Evolutionary conservation across 2,113 vertebrate genomes (phyloP).

Genomic region (Atlantisia rogersi): DNA sequence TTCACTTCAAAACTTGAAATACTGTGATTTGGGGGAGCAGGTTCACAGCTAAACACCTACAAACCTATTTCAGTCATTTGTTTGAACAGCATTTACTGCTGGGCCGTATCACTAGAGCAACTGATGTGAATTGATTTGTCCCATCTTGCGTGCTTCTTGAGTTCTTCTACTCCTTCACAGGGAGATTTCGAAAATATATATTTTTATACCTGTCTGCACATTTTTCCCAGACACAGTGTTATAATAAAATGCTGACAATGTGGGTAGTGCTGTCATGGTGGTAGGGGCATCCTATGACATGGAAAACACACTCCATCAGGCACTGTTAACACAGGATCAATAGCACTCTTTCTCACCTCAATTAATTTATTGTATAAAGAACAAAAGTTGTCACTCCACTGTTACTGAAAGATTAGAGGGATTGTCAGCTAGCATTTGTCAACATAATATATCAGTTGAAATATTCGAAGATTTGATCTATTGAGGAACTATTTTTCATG

Average conservation of each 20-base stretch:
- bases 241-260: not conserved
- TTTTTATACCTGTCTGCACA: not conserved
- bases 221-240: not conserved
- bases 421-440: not conserved
- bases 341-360: not conserved
- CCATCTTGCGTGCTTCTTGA: not conserved
- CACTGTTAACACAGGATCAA: not conserved
- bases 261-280: not conserved
- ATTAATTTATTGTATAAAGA: not conserved
- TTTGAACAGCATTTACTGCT: not conserved
- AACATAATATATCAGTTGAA: not conserved
- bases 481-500: not conserved
- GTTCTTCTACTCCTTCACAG: conserved; percentile 28
- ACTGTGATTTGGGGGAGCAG: not conserved
- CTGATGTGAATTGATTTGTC: not conserved
- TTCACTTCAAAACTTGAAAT: not conserved
- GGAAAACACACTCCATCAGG: not conserved
- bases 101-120: not conserved
- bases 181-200: conserved; percentile 22
- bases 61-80: not conserved
- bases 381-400: not conserved
- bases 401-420: not conserved
- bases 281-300: not conserved
- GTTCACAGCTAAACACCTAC: not conserved
- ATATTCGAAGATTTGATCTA: not conserved